Evolutionary conservation across 1,140 invertebrate genomes (phyloP).

Genomic region (Drosophila funebris): DNA sequence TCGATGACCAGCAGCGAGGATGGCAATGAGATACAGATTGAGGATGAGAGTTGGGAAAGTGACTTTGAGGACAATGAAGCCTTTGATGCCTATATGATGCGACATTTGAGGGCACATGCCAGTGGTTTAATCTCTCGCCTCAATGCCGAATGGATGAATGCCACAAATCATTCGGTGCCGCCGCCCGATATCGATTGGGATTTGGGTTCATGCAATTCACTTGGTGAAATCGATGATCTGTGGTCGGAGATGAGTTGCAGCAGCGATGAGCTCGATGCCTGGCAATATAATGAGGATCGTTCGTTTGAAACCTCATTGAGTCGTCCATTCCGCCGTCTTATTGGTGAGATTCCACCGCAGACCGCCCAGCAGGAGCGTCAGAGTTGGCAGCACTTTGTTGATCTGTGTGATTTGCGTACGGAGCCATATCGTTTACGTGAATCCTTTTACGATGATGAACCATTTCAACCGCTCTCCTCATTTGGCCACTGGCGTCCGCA

Average conservation of each 20-base stretch:
- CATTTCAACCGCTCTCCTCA: background rate
- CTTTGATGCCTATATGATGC: conserved; percentile 21
- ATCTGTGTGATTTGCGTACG: background rate
- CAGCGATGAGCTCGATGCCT: conserved; percentile 10
- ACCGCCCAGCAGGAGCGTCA: conserved; percentile 16
- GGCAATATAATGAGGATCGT: conserved; percentile 22
- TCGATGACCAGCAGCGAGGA: conserved; percentile 8
- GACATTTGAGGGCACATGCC: background rate
- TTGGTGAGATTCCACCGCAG: conserved; percentile 14
- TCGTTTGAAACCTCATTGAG: conserved; percentile 19
- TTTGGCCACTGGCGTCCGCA: background rate
- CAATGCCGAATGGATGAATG: background rate
- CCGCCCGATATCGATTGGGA: conserved; percentile 3
- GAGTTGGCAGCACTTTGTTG: background rate
- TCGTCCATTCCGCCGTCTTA: conserved; percentile 8
- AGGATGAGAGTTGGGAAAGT: conserved; percentile 25
- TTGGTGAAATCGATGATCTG: background rate
- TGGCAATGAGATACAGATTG: background rate
- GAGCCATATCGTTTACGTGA: background rate
- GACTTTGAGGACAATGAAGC: conserved; percentile 9
- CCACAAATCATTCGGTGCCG: background rate
- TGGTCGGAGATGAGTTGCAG: background rate
- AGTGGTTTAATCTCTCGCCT: background rate
- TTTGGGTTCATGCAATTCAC: background rate
- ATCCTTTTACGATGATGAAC: background rate